Evolutionary conservation across 2,113 vertebrate genomes (phyloP), one percentile per base, ranked within the genome.

Genomic region (Romanogobio albipinnatus): DNA sequence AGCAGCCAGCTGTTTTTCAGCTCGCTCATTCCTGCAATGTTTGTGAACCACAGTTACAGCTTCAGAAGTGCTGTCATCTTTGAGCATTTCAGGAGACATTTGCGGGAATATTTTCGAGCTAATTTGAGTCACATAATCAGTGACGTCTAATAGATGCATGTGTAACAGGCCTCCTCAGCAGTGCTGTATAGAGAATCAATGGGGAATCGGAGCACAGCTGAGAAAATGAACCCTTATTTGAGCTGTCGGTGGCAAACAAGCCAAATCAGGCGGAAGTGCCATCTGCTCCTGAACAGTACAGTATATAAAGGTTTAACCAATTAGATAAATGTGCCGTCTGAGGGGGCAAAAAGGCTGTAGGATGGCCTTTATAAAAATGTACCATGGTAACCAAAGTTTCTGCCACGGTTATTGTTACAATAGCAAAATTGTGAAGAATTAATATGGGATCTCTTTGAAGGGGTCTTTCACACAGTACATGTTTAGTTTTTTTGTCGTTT

Each of bases 131-230:
- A 47, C 58, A 49, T 62, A 80, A 47, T 61, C 61, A 33, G 61
- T 68, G 79, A 81, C 45, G 19, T 81, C 62, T 81, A 53, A 70
- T 66, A 81, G 17, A 66, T 70, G 62, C 47, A 39, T 36, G 26
- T 81, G 47, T 81, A 66, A 33, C 62, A 70, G 45, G 24, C 79
- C 61, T 66, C 79, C 45, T 81, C 61, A 56, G 61, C 61, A 33
- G 76, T 61, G 76, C 76, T 78, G 56, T 43, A 22, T 56, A 13
- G 76, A 78, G 62, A 81, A 81, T 81, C 79, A 70, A 81, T 81
- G 79, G 79, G 79, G 79, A 81, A 70, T 70, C 26, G 45, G 29
- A 81, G 79, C 45, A 81, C 79, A 81, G 79, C 79, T 70, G 79
- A 56, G 62, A 70, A 81, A 81, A 81, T 15, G 24, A 81, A 24